These are phyloP conservation scores for Aramus guarauna DNA, from an alignment of 2,113 vertebrate species.

Conservation along the genomic window DNA sequence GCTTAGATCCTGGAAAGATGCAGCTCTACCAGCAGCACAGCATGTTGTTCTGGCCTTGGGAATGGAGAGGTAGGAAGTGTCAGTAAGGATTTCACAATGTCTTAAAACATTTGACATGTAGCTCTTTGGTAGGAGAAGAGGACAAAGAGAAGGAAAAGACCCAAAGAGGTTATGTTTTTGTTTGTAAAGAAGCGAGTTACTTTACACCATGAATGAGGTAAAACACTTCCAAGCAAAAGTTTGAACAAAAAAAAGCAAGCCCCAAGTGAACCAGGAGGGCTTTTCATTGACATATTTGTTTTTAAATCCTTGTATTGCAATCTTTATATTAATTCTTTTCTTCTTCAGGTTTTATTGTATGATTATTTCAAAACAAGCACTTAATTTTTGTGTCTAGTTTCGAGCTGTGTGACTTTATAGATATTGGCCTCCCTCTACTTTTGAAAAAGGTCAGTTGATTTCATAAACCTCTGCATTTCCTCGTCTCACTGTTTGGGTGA, in stretches of 20 bases:
- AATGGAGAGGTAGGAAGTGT: background rate
- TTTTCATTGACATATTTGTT: background rate
- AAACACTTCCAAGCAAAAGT: background rate
- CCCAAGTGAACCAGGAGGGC: background rate
- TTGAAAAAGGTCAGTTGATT: background rate
- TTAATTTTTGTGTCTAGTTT: background rate
- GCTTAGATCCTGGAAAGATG: background rate
- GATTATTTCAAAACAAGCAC: background rate
- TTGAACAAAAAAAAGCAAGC: background rate
- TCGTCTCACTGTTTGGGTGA: background rate
- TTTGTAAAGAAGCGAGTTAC: background rate
- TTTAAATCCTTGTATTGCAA: background rate
- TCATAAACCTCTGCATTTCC: background rate
- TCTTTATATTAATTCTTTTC: background rate
- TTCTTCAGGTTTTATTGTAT: background rate
- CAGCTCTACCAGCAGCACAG: background rate
- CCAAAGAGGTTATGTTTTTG: accelerated
- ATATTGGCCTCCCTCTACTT: background rate
- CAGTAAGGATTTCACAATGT: background rate
- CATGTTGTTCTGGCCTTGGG: background rate
- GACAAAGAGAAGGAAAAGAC: background rate
- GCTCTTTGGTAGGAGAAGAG: background rate
- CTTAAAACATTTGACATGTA: background rate
- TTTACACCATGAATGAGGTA: background rate
- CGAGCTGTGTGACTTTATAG: background rate